phyloP scores from a whole-genome alignment of 2,797 vertebrate genomes.

The Smutsia gigantea region DNA sequence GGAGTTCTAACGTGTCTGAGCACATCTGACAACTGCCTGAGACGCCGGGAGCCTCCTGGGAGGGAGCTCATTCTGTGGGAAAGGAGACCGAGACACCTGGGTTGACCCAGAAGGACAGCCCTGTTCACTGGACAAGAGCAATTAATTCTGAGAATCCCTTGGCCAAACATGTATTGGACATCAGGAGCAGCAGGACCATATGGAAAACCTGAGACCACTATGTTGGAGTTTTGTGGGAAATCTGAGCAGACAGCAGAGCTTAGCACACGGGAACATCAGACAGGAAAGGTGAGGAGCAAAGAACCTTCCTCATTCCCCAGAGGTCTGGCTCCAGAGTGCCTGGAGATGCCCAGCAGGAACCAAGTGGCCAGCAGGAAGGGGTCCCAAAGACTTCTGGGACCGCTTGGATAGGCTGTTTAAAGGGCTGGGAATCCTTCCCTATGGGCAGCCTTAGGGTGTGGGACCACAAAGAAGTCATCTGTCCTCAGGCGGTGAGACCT shows the following conservation, averaged over 20 bases:
- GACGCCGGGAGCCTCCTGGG: neutral
- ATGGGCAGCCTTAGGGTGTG: neutral
- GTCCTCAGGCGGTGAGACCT: neutral
- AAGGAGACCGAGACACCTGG: neutral
- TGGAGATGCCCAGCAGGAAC: neutral
- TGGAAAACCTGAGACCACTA: neutral
- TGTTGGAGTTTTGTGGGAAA: accelerated
- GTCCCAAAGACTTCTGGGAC: accelerated
- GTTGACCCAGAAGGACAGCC: neutral
- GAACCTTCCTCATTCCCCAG: neutral
- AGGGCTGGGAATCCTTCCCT: neutral
- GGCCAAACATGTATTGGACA: neutral
- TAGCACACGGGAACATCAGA: neutral
- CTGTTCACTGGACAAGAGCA: neutral
- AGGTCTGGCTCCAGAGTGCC: neutral
- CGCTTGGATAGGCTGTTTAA: neutral
- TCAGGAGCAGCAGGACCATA: neutral
- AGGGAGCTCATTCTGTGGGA: neutral
- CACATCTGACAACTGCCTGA: neutral
- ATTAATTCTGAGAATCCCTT: neutral
- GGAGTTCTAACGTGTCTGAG: neutral
- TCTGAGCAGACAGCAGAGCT: neutral
- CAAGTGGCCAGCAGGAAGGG: too few relatives aligned
- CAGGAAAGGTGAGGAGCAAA: neutral
- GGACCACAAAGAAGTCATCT: neutral